Base-by-base conservation (phyloP, 2,113 vertebrate species). In the Noctilio leporinus region DNA sequence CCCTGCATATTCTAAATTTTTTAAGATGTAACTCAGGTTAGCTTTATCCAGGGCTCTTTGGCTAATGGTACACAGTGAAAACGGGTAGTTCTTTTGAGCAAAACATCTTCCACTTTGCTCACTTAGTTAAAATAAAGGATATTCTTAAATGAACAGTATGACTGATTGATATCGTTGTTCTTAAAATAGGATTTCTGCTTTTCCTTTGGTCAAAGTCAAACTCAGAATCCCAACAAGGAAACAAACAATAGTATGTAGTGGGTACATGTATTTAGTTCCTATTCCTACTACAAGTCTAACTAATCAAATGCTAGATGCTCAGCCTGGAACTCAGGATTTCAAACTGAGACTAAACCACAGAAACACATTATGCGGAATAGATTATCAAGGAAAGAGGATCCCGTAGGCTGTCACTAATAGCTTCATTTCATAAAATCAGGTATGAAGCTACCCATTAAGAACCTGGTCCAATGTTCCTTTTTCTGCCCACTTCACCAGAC, bases 341-440 rank as follows among this genome's bases (percentile, higher is more conserved):
- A 33, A 90, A 53, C 38, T 67, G 64, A 96, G 47, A 77, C 15
- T 51, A 77, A 67, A 89, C 45, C 87, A 93, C 67, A 93, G 43
- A 92, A 95, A 94, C 53, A 35, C 28, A 92, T 59, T 67, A 67
- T 38, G 20, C 53, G 83, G 28, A 89, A 94, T 43, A 64, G 19
- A 53, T 51, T 87, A 59, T 35, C 22, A 92, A 84, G 14, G 53
- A 72, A 62, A 91, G 35, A 65, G 16, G 35, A 16, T 59, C 6
- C 28, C 0, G 4, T 47, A 72, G 35, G 59, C n/a, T 86, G 75
- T 82, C 51, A 59, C 33, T 84, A 78, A 65, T n/a, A 78, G 70
- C 89, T 22, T 55, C 22, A 40, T 64, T 85, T 92, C 91, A 96
- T 67, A 88, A 93, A 93, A 90, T 28, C n/a, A 95, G 86, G 69